A percentile compares a stretch with the other conserved stretches of the same genome.
Conservation (phyloP, 2,113 vertebrate genomes). For the Jaculus jaculus region DNA sequence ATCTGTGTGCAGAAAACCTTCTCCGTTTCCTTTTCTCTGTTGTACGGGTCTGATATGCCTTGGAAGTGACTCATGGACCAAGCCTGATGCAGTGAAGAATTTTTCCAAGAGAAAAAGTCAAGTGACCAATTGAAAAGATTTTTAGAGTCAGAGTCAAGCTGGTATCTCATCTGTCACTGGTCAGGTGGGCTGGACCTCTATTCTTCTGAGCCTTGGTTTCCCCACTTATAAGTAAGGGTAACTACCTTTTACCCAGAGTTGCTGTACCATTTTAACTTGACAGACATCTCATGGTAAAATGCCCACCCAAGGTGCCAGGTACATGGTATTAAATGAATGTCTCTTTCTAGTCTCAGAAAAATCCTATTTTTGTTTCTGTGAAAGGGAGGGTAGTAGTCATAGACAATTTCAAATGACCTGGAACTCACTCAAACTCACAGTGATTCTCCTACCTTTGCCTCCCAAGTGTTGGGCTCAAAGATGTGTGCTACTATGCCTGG, state of each 20-base stretch:
- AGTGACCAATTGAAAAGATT: not conserved
- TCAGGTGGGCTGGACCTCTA: not conserved
- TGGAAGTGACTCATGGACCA: not conserved
- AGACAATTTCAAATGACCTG: not conserved
- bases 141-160: not conserved
- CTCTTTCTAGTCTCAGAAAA: not conserved
- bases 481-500: too few species aligned
- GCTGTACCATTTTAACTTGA: rapidly evolving
- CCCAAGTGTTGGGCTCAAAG: too few species aligned
- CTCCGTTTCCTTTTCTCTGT: not conserved
- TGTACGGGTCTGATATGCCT: not conserved
- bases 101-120: constrained; percentile 9
- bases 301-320: not conserved
- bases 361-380: not conserved
- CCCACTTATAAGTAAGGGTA: not conserved
- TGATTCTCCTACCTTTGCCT: too few species aligned
- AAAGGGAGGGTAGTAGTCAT: not conserved
- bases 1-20: not conserved
- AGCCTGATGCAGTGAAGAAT: not conserved
- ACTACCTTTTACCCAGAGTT: not conserved
- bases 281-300: not conserved
- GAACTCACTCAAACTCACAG: too few species aligned
- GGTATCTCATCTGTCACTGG: not conserved
- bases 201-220: not conserved
- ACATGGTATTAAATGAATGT: not conserved